Percentiles rank a stretch among this genome's conserved stretches.
Evolutionary conservation across 2,113 vertebrate genomes (phyloP).

Genomic region (Aspiorhynchus laticeps): DNA sequence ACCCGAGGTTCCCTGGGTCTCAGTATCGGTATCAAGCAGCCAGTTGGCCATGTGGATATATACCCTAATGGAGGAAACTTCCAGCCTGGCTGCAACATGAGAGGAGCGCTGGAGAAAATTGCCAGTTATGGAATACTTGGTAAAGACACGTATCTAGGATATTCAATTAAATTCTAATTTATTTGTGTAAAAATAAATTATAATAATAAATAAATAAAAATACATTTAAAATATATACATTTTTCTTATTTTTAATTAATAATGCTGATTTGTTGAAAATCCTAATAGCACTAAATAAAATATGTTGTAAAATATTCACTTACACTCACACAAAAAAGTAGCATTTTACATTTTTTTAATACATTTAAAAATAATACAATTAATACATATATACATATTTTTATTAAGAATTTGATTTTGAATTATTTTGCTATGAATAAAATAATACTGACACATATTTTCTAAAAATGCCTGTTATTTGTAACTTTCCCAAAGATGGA

Average conservation of each 20-base stretch:
- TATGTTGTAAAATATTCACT: not conserved
- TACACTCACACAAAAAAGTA: not conserved
- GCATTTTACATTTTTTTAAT: too few species aligned
- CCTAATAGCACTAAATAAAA: not conserved
- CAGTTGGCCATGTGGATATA: conserved; percentile 92
- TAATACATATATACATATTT: too few species aligned
- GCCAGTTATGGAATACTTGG: conserved; percentile 73
- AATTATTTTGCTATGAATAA: not conserved
- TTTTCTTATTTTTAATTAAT: not conserved
- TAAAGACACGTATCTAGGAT: conserved; percentile 51
- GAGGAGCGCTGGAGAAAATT: conserved; percentile 74
- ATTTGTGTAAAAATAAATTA: too few species aligned
- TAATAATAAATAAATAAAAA: too few species aligned
- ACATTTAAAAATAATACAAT: too few species aligned
- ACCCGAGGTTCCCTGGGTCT: conserved; percentile 86
- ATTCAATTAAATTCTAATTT: not conserved
- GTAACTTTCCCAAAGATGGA: not conserved
- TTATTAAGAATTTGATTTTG: not conserved
- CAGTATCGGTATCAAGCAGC: conserved; percentile 94
- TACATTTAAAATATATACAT: not conserved
- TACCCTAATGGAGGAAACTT: conserved; percentile 93
- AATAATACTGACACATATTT: not conserved
- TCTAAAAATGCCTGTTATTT: not conserved
- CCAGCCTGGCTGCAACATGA: conserved; percentile 91
- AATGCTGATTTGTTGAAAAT: not conserved